Evolutionary conservation across 92 coral and sea anemone species (phyloP).

Genomic region (Micromussa lordhowensis): DNA sequence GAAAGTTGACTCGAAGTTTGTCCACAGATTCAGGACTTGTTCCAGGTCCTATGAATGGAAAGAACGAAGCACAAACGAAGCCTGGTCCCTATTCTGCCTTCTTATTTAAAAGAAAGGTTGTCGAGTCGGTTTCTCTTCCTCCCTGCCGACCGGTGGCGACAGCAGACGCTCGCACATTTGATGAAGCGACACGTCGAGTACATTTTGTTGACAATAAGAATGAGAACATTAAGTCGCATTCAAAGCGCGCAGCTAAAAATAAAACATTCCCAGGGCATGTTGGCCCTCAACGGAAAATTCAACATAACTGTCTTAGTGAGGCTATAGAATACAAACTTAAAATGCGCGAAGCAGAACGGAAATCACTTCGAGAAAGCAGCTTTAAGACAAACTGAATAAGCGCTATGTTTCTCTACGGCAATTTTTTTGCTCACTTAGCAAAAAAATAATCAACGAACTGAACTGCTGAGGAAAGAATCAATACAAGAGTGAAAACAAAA

Average conservation of each 20-base stretch:
- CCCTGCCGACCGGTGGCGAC: neutral
- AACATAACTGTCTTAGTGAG: conserved; percentile 5
- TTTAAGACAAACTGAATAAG: neutral
- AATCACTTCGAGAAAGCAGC: neutral
- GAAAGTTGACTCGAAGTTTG: conserved; percentile 36
- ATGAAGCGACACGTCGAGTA: neutral
- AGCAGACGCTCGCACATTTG: neutral
- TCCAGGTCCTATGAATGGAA: neutral
- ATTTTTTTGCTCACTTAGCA: neutral
- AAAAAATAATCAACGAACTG: neutral
- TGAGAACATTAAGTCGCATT: neutral
- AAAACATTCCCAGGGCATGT: neutral
- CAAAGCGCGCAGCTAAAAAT: neutral
- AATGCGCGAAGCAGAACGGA: conserved; percentile 23
- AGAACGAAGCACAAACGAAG: neutral
- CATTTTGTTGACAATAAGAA: neutral
- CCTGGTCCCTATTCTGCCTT: conserved; percentile 11
- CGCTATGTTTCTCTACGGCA: neutral
- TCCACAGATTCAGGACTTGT: conserved; percentile 12
- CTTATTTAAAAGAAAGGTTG: neutral
- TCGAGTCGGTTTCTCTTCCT: neutral
- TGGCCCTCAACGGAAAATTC: neutral
- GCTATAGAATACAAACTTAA: conserved; percentile 35
- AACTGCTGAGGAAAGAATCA: neutral
- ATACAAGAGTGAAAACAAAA: neutral